Base-by-base conservation (phyloP, 2,797 vertebrate genomes). In the Sebastes steindachneri region DNA sequence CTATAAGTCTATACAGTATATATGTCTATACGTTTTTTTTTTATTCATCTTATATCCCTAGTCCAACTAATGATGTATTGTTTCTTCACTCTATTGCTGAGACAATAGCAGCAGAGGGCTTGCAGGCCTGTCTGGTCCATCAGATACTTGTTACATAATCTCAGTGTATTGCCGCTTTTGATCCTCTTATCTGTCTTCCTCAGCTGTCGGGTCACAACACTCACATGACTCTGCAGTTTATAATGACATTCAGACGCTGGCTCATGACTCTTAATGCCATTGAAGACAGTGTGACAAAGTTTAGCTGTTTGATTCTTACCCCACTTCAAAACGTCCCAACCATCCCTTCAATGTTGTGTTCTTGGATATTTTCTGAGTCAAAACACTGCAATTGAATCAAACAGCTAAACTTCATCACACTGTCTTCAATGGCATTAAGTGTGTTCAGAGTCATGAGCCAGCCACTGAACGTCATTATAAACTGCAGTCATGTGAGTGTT, bases 121-220 rank as follows among this genome's bases (percentile, higher is more conserved):
- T 37, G 21, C 58, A 54, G 54, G 65, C 41, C 0, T 69, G 81
- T 82, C 41, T 7, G 2, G 6, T 63, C 23, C 45, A 63, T 82
- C 59, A 75, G 68, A 78, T 31, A 48, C 0, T 10, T 12, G 70
- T 87, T 86, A 9, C 66, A 29, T 67, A 58, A 83, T 33, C 9
- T 66, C 3, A 29, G 28, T 48, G 0, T 54, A n/a, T 67, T 79
- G 75, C 68, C 15, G n/a, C 41, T 63, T 75, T 75, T 21, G 68
- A 45, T 54, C 78, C 33, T 84, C 79, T 88, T 88, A 83, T 91
- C 86, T 66, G 26, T 80, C 0, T 74, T 25, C 33, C 21, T 64
- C 82, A 75, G 76, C 55, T 73, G 75, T 60, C 31, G 2, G 5
- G 15, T 72, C 37, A n/a, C 14, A 54, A 37, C n/a, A 8, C 55